Conservation (phyloP, 2,113 vertebrate species). For the Vireo altiloquus region DNA sequence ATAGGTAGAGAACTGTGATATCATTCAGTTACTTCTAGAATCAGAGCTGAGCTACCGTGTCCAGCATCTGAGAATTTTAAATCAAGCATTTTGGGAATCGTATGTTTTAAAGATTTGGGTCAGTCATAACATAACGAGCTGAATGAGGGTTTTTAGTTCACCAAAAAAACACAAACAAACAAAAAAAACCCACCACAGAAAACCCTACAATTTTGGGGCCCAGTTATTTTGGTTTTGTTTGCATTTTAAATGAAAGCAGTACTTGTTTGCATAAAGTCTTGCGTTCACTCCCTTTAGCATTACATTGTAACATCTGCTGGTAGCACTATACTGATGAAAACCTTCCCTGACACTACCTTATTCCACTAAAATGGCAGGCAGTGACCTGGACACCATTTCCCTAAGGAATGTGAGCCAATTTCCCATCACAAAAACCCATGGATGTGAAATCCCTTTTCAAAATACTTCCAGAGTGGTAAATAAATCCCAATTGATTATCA, state of each 20-base stretch:
- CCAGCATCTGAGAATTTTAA: not conserved
- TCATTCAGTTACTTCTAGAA: not conserved
- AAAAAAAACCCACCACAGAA: not conserved
- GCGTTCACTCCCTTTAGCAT: not conserved
- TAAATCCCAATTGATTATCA: not conserved
- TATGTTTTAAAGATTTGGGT: not conserved
- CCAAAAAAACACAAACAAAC: not conserved
- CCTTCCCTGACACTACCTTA: not conserved
- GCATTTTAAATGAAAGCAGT: not conserved
- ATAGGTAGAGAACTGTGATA: not conserved
- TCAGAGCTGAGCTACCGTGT: fast-evolving
- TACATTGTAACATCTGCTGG: not conserved
- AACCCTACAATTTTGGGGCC: not conserved
- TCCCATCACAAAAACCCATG: not conserved
- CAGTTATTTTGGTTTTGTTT: not conserved
- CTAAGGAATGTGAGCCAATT: not conserved
- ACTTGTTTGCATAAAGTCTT: not conserved
- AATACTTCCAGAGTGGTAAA: not conserved
- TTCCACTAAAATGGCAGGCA: not conserved
- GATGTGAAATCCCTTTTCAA: not conserved
- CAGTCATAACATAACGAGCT: not conserved
- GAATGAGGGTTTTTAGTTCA: not conserved
- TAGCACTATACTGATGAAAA: not conserved
- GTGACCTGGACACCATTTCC: not conserved
- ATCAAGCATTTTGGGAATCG: not conserved